Percentiles rank a stretch among this genome's conserved stretches.
Conservation (phyloP, 1,140 invertebrate genomes). For the Ips typographus region DNA sequence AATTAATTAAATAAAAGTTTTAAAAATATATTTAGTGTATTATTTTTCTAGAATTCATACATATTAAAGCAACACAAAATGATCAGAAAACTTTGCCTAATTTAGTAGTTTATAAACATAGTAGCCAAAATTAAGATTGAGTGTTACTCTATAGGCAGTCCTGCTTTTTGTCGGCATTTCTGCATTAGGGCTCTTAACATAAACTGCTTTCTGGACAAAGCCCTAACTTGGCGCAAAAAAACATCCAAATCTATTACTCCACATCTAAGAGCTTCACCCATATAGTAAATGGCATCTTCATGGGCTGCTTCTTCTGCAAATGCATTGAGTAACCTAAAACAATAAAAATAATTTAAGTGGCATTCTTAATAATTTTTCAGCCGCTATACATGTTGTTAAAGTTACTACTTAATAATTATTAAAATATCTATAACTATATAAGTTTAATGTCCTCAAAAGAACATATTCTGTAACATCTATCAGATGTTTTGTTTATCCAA, state of each 20-base stretch:
- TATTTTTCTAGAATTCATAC: no score
- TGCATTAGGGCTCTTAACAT: constrained; percentile 93
- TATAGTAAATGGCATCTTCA: constrained; percentile 98
- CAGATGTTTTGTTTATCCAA: no score
- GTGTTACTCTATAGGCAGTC: constrained; percentile 49
- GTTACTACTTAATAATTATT: no score
- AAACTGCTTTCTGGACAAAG: constrained; percentile 93
- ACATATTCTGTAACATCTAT: no score
- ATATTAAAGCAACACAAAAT: no score
- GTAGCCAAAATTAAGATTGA: not conserved
- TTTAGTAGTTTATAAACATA: not conserved
- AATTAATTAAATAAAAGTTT: no score
- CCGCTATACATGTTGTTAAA: no score
- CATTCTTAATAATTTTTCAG: not conserved
- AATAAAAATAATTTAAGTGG: constrained; percentile 1
- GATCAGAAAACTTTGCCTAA: no score
- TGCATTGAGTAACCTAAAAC: constrained; percentile 80
- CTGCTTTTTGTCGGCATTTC: constrained; percentile 95
- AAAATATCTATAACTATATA: no score
- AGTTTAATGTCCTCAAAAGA: no score
- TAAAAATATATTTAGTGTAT: no score
- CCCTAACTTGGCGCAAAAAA: constrained; percentile 95
- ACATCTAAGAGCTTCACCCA: constrained; percentile 92
- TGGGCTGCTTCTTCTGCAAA: constrained; percentile 97
- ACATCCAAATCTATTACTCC: constrained; percentile 94